A percentile compares a stretch with the other conserved stretches of the same genome.
Evolutionary conservation across 2,888 invertebrate genomes (phyloP).

Genomic region (Cerastis leucographa): DNA sequence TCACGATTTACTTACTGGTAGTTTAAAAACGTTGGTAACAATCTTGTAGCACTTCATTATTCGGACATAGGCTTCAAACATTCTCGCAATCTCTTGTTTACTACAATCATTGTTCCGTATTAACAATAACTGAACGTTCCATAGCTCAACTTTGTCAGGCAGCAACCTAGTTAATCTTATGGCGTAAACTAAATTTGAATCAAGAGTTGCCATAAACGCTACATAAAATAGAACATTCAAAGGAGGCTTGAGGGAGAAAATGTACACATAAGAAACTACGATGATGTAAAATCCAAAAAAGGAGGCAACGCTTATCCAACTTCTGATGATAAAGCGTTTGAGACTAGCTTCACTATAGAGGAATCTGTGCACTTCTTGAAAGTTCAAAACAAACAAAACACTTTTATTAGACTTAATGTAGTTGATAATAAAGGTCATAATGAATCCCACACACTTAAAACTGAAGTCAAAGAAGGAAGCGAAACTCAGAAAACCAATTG

Average conservation of each 20-base stretch:
- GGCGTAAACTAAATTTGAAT: slow-evolving; percentile 11
- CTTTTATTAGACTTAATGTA: neutral
- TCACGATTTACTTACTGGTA: slow-evolving; percentile 5
- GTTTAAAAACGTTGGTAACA: neutral
- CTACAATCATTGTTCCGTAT: neutral
- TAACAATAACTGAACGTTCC: slow-evolving; percentile 1
- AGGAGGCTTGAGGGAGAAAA: neutral
- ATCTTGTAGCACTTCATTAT: slow-evolving; percentile 6
- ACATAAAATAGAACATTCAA: neutral
- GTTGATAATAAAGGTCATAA: slow-evolving; percentile 10
- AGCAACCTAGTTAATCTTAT: slow-evolving; percentile 2
- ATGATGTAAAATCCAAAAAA: slow-evolving; percentile 8
- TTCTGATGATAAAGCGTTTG: neutral
- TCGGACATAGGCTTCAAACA: neutral
- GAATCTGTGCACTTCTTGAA: slow-evolving; percentile 17
- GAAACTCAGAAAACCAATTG: slow-evolving; percentile 7
- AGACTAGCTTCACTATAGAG: neutral
- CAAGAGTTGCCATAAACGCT: neutral
- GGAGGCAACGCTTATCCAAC: neutral
- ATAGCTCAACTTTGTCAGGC: slow-evolving; percentile 8
- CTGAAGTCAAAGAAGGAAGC: slow-evolving; percentile 15
- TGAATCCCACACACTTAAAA: neutral
- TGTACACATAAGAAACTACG: neutral
- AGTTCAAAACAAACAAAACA: slow-evolving; percentile 8
- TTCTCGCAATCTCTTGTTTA: neutral